Percentiles rank a stretch among this genome's conserved stretches.
Evolutionary conservation across 2,113 vertebrate genomes (phyloP).

Genomic region (Hydrolagus affinis): DNA sequence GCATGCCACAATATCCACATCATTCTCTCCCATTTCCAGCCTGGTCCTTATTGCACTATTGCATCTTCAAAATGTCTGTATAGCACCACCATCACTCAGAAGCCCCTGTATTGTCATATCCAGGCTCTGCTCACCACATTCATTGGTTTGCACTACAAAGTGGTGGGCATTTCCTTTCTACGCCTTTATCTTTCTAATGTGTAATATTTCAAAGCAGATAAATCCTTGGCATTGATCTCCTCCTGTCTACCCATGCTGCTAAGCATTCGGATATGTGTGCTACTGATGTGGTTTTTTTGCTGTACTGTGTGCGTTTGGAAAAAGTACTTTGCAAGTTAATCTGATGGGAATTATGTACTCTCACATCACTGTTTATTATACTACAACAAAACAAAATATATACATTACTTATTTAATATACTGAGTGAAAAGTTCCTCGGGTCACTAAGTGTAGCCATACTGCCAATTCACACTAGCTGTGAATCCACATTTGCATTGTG

Average conservation of each 20-base stretch:
- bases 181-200: constrained; percentile 32
- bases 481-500: too few species aligned
- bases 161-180: constrained; percentile 34
- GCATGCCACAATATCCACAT: constrained; percentile 6
- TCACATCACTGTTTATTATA: neutral
- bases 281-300: constrained; percentile 35
- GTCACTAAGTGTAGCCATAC: too few species aligned
- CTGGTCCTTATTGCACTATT: neutral
- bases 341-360: neutral
- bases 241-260: constrained; percentile 17
- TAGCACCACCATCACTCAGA: constrained; percentile 33
- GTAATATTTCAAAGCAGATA: constrained; percentile 27
- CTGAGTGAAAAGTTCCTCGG: neutral
- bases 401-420: constrained; percentile 35
- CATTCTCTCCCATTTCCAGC: constrained; percentile 33
- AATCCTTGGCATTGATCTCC: constrained; percentile 33
- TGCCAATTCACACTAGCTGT: too few species aligned
- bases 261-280: constrained; percentile 34
- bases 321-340: constrained; percentile 17
- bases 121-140: constrained; percentile 42
- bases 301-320: constrained; percentile 33
- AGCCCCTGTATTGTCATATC: constrained; percentile 45
- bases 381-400: constrained; percentile 38
- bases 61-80: neutral
- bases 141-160: constrained; percentile 37